Evolutionary conservation across 2,113 vertebrate genomes (phyloP).

Genomic region (Heterotis niloticus): DNA sequence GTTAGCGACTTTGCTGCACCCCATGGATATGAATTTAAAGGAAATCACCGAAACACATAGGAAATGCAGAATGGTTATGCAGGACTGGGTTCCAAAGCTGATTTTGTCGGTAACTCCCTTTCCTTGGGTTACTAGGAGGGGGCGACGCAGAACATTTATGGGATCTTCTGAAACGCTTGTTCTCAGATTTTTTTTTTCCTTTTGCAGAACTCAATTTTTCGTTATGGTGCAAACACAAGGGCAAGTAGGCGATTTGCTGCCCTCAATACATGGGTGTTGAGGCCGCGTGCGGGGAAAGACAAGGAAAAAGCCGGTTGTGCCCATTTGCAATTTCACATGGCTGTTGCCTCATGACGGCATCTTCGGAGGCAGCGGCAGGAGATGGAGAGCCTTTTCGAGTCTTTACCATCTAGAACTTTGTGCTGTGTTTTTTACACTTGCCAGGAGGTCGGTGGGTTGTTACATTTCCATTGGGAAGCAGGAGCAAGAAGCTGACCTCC

Average conservation of each 20-base stretch:
- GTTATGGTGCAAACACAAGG: conserved; percentile 10
- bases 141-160: neutral
- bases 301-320: neutral
- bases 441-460: neutral
- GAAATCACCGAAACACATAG: neutral
- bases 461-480: neutral
- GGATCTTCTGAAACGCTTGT: neutral
- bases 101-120: neutral
- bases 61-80: neutral
- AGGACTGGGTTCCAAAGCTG: neutral
- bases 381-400: neutral
- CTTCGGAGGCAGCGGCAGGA: neutral
- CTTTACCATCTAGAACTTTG: neutral
- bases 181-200: neutral
- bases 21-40: too few relatives aligned
- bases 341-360: neutral
- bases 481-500: neutral
- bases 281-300: neutral
- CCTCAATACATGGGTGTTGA: neutral
- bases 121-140: neutral
- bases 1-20: too few relatives aligned
- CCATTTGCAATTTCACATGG: conserved; percentile 10
- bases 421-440: neutral
- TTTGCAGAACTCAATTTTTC: neutral
- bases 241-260: neutral